Percentiles rank a stretch among this genome's conserved stretches.
Evolutionary conservation across 2,113 vertebrate genomes (phyloP).

Genomic region (Etia nguti): DNA sequence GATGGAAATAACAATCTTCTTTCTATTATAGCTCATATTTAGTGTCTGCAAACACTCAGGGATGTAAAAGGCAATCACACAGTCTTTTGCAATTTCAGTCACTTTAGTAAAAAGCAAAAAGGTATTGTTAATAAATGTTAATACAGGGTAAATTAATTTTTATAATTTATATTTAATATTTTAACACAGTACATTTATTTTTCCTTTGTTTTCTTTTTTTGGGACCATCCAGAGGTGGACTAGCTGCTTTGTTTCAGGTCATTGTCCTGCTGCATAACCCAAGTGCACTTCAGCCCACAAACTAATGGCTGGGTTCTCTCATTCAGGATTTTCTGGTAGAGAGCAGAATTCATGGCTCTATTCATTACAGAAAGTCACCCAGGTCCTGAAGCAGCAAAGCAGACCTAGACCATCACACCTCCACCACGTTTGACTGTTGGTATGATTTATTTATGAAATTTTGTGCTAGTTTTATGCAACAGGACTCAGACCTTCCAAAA

Average conservation of each 20-base stretch:
- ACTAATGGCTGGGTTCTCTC: neutral
- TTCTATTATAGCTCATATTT: neutral
- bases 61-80: neutral
- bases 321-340: neutral
- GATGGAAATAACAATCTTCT: neutral
- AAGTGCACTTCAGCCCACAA: neutral
- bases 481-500: neutral
- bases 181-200: neutral
- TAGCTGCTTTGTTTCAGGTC: neutral
- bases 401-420: neutral
- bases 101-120: neutral
- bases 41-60: neutral
- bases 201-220: neutral
- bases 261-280: neutral
- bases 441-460: accelerated
- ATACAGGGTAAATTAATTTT: neutral
- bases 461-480: neutral
- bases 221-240: neutral
- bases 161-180: neutral
- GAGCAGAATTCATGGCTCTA: neutral
- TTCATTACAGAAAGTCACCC: neutral
- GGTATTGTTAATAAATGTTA: neutral
- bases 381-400: neutral
- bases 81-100: neutral
- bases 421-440: neutral